A percentile compares a stretch with the other conserved stretches of the same genome.
Evolutionary conservation across 2,888 invertebrate species (phyloP).

Genomic region (Lasioglossum zephyrum): DNA sequence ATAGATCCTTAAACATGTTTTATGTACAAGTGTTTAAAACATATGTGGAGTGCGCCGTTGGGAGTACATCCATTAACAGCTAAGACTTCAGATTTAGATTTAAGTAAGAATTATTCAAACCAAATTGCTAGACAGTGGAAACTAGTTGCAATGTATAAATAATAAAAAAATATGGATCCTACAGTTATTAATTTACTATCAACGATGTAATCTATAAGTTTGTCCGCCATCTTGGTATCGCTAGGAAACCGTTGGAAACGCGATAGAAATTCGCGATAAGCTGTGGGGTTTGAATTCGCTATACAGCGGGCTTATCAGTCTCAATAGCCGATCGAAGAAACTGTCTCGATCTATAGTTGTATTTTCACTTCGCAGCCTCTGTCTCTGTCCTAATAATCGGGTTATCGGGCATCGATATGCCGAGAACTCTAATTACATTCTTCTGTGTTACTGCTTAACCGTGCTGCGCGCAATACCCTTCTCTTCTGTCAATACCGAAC

Average conservation of each 20-base stretch:
- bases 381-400: conserved; percentile 60
- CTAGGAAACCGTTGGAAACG: neutral
- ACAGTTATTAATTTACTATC: neutral
- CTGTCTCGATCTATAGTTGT: conserved; percentile 22
- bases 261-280: neutral
- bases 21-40: too few species aligned
- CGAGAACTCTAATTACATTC: conserved; percentile 67
- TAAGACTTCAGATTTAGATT: too few species aligned
- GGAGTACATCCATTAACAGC: too few species aligned
- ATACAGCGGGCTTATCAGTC: conserved; percentile 21
- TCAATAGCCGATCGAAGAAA: neutral
- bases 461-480: conserved; percentile 50
- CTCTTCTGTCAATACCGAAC: conserved; percentile 58
- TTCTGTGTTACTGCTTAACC: conserved; percentile 62
- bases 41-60: too few species aligned
- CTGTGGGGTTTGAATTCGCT: neutral
- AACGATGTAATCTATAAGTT: neutral
- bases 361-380: conserved; percentile 41
- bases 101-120: too few species aligned
- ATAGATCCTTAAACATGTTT: too few species aligned
- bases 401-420: conserved; percentile 64
- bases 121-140: too few species aligned
- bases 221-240: neutral
- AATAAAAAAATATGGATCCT: neutral
- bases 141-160: too few species aligned